Evolutionary conservation across 2,113 vertebrate species (phyloP).

Genomic region (Motacilla tschutschensis): DNA sequence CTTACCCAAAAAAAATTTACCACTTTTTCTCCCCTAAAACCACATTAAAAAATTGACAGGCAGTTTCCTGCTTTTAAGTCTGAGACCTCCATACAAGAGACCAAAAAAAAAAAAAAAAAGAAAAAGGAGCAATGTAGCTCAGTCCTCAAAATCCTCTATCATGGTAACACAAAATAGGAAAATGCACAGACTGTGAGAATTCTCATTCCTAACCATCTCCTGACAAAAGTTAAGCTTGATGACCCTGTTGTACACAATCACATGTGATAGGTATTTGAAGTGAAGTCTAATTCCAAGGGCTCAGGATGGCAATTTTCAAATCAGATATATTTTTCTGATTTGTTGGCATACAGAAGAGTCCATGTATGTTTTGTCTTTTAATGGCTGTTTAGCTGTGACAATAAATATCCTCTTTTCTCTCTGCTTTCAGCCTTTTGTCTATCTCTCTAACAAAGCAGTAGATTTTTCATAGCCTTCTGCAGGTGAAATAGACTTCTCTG

Average conservation of each 20-base stretch:
- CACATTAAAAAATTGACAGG: neutral
- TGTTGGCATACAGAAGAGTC: neutral
- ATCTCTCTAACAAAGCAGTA: neutral
- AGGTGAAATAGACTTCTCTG: neutral
- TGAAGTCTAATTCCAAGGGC: neutral
- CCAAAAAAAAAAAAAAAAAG: neutral
- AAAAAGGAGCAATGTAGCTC: neutral
- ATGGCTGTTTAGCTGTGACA: neutral
- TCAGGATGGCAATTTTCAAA: neutral
- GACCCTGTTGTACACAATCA: neutral
- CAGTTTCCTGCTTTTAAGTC: neutral
- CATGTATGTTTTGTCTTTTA: neutral
- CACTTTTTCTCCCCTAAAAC: neutral
- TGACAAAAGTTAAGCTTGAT: neutral
- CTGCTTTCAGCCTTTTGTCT: neutral
- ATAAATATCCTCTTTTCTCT: slow-evolving; percentile 26
- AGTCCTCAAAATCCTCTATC: neutral
- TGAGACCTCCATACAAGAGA: neutral
- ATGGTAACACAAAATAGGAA: neutral
- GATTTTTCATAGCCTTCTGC: neutral
- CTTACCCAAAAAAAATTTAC: neutral
- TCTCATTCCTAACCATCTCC: neutral
- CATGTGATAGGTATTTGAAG: slow-evolving; percentile 15
- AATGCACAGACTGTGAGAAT: neutral
- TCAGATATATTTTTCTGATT: neutral